Evolutionary conservation across 2,888 invertebrate species (phyloP).

Genomic region (Caenorhabditis sp.): DNA sequence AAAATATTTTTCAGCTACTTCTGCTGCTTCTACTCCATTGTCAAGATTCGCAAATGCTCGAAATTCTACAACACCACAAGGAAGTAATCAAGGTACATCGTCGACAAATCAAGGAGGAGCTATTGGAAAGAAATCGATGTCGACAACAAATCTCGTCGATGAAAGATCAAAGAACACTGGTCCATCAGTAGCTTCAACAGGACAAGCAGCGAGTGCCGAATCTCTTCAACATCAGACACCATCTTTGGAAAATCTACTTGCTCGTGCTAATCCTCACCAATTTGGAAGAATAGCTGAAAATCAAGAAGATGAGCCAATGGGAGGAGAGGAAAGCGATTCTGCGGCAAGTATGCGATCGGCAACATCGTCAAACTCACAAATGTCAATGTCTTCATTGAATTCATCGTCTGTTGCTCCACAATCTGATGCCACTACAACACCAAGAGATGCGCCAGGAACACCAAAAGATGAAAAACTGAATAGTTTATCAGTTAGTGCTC

Average conservation of each 20-base stretch:
- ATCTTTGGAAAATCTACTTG: constrained; percentile 69
- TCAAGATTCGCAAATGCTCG: constrained; percentile 24
- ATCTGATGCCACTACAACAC: constrained; percentile 10
- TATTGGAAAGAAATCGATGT: constrained; percentile 68
- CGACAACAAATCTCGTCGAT: constrained; percentile 70
- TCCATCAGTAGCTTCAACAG: constrained; percentile 72
- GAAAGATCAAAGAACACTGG: constrained; percentile 42
- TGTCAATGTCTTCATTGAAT: constrained; percentile 14
- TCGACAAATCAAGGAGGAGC: constrained; percentile 2
- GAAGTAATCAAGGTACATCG: constrained; percentile 3
- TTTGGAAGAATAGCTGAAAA: constrained; percentile 52
- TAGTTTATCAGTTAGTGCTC: constrained; percentile 55
- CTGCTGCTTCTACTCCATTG: constrained; percentile 14
- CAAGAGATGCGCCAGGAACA: constrained; percentile 27
- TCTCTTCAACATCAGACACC: constrained; percentile 72
- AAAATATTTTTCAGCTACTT: neutral
- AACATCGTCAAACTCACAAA: constrained; percentile 33
- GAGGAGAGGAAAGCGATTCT: constrained; percentile 40
- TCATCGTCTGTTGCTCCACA: constrained; percentile 2
- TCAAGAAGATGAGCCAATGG: constrained; percentile 30
- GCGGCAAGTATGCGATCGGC: constrained; percentile 36
- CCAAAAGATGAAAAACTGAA: constrained; percentile 28
- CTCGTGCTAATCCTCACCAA: constrained; percentile 47
- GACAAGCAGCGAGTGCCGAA: constrained; percentile 74
- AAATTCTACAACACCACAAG: constrained; percentile 10